Conservation (phyloP, 53 echinoderm and acorn worm genomes). For the Holothuria scabra region DNA sequence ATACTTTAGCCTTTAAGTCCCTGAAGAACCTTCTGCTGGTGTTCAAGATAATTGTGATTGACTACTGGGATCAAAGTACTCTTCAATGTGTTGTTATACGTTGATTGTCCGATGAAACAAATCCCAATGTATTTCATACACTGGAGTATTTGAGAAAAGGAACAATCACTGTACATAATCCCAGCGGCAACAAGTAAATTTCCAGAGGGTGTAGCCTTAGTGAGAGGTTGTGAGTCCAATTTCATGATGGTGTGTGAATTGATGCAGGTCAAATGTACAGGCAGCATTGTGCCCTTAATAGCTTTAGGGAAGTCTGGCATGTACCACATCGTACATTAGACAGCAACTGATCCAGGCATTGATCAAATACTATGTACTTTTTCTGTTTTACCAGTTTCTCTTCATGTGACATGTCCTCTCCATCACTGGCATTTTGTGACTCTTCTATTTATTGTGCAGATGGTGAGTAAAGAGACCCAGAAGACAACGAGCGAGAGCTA, state of each 20-base stretch:
- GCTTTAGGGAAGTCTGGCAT: conserved; percentile 1
- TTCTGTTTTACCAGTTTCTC: conserved; percentile 15
- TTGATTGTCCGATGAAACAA: conserved; percentile 7
- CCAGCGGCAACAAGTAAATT: conserved; percentile 37
- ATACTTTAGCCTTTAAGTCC: neutral
- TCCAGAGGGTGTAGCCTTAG: conserved; percentile 47
- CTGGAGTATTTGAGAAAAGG: conserved; percentile 8
- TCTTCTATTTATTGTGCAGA: neutral
- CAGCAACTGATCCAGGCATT: conserved; percentile 38
- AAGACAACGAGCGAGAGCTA: neutral
- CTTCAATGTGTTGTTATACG: neutral
- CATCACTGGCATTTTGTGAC: neutral
- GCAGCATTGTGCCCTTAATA: conserved; percentile 39
- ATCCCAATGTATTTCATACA: conserved; percentile 13
- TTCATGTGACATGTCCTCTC: neutral
- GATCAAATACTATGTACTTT: conserved; percentile 71
- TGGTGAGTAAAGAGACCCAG: neutral
- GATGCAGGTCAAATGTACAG: conserved; percentile 28
- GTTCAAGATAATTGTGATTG: neutral
- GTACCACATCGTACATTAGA: conserved; percentile 13
- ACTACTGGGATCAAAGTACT: conserved; percentile 8
- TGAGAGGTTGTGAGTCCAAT: conserved; percentile 54
- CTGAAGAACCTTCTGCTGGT: neutral
- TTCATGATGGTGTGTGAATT: conserved; percentile 34
- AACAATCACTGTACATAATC: conserved; percentile 36